Conservation (phyloP, 2,888 invertebrate genomes). For the Diplazon laetatorius region DNA sequence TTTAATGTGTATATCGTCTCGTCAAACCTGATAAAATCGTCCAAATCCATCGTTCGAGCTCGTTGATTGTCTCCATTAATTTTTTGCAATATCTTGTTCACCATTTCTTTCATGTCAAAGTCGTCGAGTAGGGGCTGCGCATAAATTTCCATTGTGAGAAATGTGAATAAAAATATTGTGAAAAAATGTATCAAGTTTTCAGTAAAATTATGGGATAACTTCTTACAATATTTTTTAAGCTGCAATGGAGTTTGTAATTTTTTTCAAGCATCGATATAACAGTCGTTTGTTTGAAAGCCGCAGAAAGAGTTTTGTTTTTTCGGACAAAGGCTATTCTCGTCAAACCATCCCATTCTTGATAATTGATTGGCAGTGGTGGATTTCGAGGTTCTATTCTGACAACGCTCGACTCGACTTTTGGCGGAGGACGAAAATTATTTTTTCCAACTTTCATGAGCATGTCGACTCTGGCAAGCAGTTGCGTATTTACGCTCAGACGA, state of each 20-base stretch:
- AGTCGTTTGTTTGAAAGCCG: constrained; percentile 93
- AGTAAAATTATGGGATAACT: constrained; percentile 1
- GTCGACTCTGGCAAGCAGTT: constrained; percentile 96
- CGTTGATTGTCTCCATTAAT: constrained; percentile 89
- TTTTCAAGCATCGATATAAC: constrained; percentile 93
- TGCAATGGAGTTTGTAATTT: constrained; percentile 95
- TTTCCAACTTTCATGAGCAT: constrained; percentile 99
- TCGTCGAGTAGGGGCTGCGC: constrained; percentile 89
- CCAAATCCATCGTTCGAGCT: constrained; percentile 97
- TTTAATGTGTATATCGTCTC: no score
- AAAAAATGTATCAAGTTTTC: neutral
- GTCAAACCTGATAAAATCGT: constrained; percentile 93
- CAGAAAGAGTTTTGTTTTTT: constrained; percentile 97
- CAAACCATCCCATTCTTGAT: constrained; percentile 99
- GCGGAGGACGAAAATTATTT: constrained; percentile 99
- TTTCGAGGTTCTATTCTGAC: constrained; percentile 98
- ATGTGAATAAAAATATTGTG: constrained; percentile 3
- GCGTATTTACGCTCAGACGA: constrained; percentile 97
- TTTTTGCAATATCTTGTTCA: constrained; percentile 89
- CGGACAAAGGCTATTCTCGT: constrained; percentile 96
- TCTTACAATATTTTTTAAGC: constrained; percentile 90
- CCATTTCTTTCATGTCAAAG: constrained; percentile 92
- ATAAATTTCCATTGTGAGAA: constrained; percentile 52
- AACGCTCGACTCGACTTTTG: constrained; percentile 99
- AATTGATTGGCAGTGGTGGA: constrained; percentile 98